Evolutionary conservation across 1,140 invertebrate species (phyloP).

Genomic region (Bombus fervidus): DNA sequence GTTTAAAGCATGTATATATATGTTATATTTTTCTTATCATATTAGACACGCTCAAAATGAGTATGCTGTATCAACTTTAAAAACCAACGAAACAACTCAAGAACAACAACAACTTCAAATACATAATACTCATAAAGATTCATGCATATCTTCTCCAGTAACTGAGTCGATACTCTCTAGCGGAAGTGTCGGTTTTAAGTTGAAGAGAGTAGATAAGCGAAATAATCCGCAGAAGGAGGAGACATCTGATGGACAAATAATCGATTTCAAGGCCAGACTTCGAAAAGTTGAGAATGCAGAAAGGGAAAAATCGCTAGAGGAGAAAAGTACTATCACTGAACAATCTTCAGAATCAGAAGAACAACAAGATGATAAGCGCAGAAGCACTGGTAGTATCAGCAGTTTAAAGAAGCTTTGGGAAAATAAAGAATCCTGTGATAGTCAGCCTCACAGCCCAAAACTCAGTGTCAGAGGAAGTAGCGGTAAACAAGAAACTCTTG

Average conservation of each 20-base stretch:
- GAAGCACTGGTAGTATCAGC: conserved; percentile 95
- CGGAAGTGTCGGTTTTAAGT: conserved; percentile 78
- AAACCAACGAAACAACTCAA: conserved; percentile 51
- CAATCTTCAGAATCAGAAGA: conserved; percentile 63
- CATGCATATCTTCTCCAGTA: conserved; percentile 27
- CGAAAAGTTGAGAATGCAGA: conserved; percentile 89
- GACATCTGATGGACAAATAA: conserved; percentile 85
- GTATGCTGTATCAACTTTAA: conserved; percentile 74
- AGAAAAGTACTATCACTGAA: conserved; percentile 47
- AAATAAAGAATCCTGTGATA: conserved; percentile 84
- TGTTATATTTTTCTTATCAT: not conserved
- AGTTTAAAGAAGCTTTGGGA: conserved; percentile 97
- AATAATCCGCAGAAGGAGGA: conserved; percentile 81
- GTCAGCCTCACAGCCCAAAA: conserved; percentile 86
- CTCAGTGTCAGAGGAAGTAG: conserved; percentile 77
- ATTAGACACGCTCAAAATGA: conserved; percentile 69
- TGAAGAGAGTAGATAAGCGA: conserved; percentile 87
- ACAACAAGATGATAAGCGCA: conserved; percentile 89
- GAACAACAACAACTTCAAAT: conserved; percentile 47
- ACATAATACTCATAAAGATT: conserved; percentile 38
- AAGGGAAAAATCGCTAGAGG: conserved; percentile 79
- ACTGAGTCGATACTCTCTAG: conserved; percentile 59
- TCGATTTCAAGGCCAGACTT: conserved; percentile 92
- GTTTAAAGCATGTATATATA: not conserved
- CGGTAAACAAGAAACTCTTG: conserved; percentile 74